A percentile compares a stretch with the other conserved stretches of the same genome.
Evolutionary conservation across 2,888 invertebrate species (phyloP).

Genomic region (Sarcophaga caerulescens): DNA sequence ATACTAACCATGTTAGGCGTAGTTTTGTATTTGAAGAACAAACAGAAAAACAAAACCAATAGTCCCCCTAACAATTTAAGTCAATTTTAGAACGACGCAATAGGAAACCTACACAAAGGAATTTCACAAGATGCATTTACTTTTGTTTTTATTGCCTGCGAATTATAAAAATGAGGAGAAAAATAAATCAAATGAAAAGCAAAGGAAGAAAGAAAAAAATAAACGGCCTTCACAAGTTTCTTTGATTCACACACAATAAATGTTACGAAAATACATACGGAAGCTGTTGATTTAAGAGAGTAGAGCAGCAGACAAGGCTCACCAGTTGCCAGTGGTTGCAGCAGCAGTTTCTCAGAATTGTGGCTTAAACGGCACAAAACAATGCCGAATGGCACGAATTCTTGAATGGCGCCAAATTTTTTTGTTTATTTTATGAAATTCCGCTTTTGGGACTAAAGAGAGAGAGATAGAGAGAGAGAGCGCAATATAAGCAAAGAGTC

Average conservation of each 20-base stretch:
- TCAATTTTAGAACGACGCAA: not conserved
- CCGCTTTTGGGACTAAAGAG: not conserved
- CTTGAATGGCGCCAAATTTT: constrained; percentile 66
- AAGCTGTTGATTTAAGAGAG: constrained; percentile 46
- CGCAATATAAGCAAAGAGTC: not conserved
- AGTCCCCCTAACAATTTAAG: not conserved
- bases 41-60: too few species aligned
- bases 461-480: not conserved
- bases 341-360: not conserved
- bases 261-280: not conserved
- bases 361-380: not conserved
- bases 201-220: not conserved
- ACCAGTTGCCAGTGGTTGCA: not conserved
- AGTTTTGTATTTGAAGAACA: too few species aligned
- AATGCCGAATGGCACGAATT: constrained; percentile 4
- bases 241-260: not conserved
- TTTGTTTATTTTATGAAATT: constrained; percentile 21
- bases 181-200: not conserved
- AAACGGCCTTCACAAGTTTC: constrained; percentile 49
- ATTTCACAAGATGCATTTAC: constrained; percentile 38
- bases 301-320: not conserved
- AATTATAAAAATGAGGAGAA: not conserved
- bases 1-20: too few species aligned
- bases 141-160: constrained; percentile 5
- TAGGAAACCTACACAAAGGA: not conserved